Evolutionary conservation across 2,113 vertebrate species (phyloP).

Genomic region (Donacobius atricapilla): DNA sequence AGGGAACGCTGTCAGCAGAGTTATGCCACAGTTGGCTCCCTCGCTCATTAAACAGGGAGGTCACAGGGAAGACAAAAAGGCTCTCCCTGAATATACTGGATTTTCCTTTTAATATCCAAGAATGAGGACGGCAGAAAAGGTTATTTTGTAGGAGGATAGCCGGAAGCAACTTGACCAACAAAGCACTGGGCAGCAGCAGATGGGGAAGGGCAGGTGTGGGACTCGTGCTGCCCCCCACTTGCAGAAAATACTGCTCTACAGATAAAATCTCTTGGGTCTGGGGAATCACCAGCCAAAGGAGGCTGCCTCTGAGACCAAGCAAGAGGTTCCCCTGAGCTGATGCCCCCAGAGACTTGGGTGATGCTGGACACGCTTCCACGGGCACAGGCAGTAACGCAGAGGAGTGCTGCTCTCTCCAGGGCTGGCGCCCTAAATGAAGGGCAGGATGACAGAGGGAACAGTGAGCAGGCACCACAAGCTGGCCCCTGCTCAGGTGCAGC

Average conservation of each 20-base stretch:
- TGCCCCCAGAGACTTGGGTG: neutral
- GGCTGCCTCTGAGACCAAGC: neutral
- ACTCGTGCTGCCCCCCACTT: rapidly evolving
- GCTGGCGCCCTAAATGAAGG: rapidly evolving
- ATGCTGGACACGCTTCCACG: rapidly evolving
- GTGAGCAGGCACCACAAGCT: rapidly evolving
- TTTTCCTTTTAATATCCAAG: neutral
- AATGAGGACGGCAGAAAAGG: rapidly evolving
- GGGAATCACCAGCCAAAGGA: neutral
- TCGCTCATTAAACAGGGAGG: neutral
- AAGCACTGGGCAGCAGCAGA: neutral
- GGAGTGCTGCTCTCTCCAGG: rapidly evolving
- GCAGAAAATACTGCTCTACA: neutral
- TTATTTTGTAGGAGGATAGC: neutral
- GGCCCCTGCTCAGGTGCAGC: neutral
- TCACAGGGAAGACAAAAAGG: neutral
- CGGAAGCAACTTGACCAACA: neutral
- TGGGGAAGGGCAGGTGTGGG: neutral
- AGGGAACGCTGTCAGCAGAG: rapidly evolving
- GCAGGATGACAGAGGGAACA: neutral
- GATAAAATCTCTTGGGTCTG: neutral
- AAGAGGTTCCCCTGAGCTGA: rapidly evolving
- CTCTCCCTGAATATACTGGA: neutral
- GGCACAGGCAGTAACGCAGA: rapidly evolving
- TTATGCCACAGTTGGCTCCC: neutral